Base-by-base conservation (phyloP, 2,113 vertebrate genomes). In the Ptilonorhynchus violaceus region DNA sequence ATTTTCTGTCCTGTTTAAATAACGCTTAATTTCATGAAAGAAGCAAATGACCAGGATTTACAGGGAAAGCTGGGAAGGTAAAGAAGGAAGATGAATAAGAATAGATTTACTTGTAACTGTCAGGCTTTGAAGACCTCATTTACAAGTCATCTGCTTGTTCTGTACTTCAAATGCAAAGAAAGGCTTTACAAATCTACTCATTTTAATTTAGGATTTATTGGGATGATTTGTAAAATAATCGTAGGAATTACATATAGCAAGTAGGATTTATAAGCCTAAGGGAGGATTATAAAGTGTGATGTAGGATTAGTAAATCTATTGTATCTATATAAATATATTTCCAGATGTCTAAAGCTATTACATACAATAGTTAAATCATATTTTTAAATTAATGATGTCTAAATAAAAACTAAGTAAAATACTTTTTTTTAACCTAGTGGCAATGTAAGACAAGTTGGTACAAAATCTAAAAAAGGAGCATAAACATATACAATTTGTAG, bases 181-280 rank as follows among this genome's bases (percentile, higher is more conserved):
- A 91, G 49, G 84, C 80, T 92, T 95, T 94, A 84, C 39, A 62
- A 86, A 75, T 66, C 55, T 73, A 82, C 19, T 41, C 8, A 64
- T 78, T 96, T 94, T 72, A 84, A 41, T 91, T 96, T 82, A 66
- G 63, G 74, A 91, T 76, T 96, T 96, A 78, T 68, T 88, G 47
- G 49, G 25, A 80, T 80, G 25, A 85, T 93, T 92, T 92, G 19
- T 84, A 82, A 93, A 68, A 76, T 92, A 88, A 82, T 93, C 55
- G 39, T 28, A 92, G 33, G 76, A 96, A 92, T 96, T 94, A 49
- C 68, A 87, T 79, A 67, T n/a, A 55, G 46, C 64, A 82, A 28
- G 27, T 66, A 89, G 30, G 74, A 91, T 75, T 95, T 85, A 85
- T 58, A 75, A 93, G 19, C 17, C 44, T 13, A 7, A 8, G 7